phyloP scores from a whole-genome alignment of 2,113 vertebrate species.

The Crypturellus undulatus region DNA sequence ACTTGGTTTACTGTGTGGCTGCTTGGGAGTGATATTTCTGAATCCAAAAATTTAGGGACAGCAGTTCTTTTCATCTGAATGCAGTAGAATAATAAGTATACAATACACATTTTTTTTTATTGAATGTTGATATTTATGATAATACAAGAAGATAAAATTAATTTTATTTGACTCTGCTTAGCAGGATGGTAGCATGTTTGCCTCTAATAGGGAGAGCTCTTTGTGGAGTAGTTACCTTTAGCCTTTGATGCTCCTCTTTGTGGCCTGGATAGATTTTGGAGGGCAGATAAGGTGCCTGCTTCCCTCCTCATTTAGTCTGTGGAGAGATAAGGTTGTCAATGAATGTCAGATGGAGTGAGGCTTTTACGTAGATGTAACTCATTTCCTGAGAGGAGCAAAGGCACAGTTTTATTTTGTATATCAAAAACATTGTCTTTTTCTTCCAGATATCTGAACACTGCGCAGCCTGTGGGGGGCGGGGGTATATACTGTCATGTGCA shows the following conservation, averaged over 20 bases:
- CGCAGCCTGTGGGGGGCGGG: not conserved
- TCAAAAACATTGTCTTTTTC: not conserved
- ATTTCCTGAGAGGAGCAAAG: not conserved
- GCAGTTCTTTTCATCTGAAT: not conserved
- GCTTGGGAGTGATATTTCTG: not conserved
- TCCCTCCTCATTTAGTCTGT: not conserved
- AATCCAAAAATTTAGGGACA: not conserved
- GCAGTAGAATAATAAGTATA: not conserved
- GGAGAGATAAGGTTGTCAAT: not conserved
- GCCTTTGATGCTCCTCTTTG: not conserved
- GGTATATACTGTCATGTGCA: not conserved
- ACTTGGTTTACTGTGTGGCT: not conserved
- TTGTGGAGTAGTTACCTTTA: not conserved
- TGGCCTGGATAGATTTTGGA: not conserved
- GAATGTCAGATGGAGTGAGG: rapidly evolving
- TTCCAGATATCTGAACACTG: not conserved
- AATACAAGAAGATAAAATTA: not conserved
- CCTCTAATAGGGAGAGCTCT: not conserved
- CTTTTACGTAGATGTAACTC: not conserved
- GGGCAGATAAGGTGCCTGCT: not conserved
- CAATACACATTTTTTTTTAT: not conserved
- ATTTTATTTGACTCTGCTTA: not conserved
- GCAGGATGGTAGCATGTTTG: not conserved
- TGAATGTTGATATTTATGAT: not conserved
- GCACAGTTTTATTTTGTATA: not conserved